Conservation (phyloP, 2,797 vertebrate species). For the Varecia variegata region DNA sequence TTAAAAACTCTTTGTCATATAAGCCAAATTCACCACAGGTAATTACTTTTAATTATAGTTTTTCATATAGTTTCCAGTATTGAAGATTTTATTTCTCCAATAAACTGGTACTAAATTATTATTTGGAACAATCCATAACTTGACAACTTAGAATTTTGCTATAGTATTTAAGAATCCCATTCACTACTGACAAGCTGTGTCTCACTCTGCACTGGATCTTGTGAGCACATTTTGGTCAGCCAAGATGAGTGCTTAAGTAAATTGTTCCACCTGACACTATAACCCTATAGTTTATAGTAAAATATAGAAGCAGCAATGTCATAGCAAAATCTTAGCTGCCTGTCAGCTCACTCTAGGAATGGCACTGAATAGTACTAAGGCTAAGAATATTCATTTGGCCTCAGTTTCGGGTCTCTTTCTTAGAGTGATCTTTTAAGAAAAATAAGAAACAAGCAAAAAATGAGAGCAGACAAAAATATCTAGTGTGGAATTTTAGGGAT, state of each 20-base stretch:
- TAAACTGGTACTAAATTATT: slow-evolving; percentile 12
- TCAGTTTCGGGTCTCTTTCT: background rate
- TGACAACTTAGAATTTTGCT: background rate
- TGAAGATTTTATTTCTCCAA: background rate
- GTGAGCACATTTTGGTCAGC: background rate
- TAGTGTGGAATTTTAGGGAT: background rate
- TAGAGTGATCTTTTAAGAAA: background rate
- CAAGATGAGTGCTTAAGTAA: background rate
- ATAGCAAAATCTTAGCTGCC: background rate
- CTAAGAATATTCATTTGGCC: background rate
- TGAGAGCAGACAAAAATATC: background rate
- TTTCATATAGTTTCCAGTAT: slow-evolving; percentile 1
- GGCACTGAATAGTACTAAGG: background rate
- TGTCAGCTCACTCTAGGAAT: background rate
- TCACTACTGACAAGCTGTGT: background rate
- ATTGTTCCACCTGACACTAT: background rate
- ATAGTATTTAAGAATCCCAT: background rate
- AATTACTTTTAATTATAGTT: slow-evolving; percentile 26
- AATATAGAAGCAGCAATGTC: background rate
- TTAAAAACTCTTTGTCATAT: background rate
- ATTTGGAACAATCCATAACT: background rate
- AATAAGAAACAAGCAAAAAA: slow-evolving; percentile 1
- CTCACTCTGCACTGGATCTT: background rate
- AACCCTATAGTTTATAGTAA: background rate
- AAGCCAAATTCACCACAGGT: slow-evolving; percentile 2